Conservation (phyloP, 2,797 vertebrate genomes). For the Presbytis comata region DNA sequence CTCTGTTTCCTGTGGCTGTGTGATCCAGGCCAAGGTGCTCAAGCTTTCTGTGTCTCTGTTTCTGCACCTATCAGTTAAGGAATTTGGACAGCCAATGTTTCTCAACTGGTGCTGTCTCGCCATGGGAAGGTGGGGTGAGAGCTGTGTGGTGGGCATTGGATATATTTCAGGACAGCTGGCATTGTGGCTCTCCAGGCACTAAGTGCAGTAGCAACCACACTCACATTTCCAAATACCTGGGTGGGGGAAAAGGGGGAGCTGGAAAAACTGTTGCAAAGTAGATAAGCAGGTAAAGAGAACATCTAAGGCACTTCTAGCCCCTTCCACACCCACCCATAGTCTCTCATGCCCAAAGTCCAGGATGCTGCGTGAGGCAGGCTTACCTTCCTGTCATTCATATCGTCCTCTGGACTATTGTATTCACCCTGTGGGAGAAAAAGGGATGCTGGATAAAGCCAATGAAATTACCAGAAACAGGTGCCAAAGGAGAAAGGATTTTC, state of each 20-base stretch:
- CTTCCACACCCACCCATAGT: rapidly evolving
- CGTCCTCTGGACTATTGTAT: conserved; percentile 88
- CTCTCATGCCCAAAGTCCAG: rapidly evolving
- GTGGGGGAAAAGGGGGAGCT: not conserved
- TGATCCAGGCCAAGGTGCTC: not conserved
- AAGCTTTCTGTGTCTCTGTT: not conserved
- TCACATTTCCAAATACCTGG: not conserved
- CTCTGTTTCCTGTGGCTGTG: not conserved
- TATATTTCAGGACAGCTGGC: not conserved
- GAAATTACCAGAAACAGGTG: not conserved
- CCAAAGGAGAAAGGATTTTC: not conserved
- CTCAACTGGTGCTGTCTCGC: not conserved
- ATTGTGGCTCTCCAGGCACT: not conserved
- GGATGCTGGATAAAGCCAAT: not conserved
- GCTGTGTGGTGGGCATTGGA: not conserved
- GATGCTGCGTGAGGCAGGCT: not conserved
- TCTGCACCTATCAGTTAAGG: not conserved
- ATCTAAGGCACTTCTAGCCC: not conserved
- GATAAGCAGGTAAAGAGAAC: not conserved
- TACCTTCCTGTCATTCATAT: conserved; percentile 97
- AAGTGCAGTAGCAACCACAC: not conserved
- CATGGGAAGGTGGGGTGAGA: not conserved
- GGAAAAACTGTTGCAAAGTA: not conserved
- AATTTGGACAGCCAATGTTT: not conserved
- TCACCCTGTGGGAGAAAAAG: conserved; percentile 88